Evolutionary conservation across 1,140 invertebrate species (phyloP).

Genomic region (Temnothorax nylanderi): DNA sequence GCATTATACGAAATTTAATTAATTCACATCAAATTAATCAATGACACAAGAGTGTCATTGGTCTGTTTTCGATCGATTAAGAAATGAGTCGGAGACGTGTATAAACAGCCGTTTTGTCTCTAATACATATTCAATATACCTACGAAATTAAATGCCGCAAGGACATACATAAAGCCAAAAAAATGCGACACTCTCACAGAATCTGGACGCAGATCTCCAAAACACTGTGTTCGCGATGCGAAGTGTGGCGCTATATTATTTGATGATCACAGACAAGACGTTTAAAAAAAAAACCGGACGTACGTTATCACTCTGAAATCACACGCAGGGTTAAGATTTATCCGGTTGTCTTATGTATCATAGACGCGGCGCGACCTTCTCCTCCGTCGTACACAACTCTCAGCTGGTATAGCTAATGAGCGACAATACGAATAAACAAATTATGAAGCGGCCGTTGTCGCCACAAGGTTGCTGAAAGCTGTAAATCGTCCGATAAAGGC

Average conservation of each 20-base stretch:
- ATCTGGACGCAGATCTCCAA: neutral
- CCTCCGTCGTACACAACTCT: slow-evolving; percentile 20
- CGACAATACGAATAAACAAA: slow-evolving; percentile 64
- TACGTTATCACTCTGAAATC: slow-evolving; percentile 24
- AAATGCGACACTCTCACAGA: neutral
- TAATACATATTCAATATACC: slow-evolving; percentile 8
- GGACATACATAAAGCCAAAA: neutral
- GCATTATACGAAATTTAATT: neutral
- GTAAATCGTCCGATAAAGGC: slow-evolving; percentile 68
- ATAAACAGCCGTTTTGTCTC: neutral
- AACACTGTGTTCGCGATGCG: neutral
- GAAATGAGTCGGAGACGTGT: slow-evolving; percentile 13
- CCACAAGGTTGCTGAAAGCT: slow-evolving; percentile 64
- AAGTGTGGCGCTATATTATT: neutral
- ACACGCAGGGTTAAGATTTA: neutral
- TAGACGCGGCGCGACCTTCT: neutral
- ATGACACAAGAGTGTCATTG: neutral
- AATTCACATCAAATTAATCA: slow-evolving; percentile 35
- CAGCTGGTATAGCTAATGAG: slow-evolving; percentile 39
- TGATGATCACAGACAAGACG: neutral
- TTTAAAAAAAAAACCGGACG: neutral
- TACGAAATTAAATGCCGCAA: neutral
- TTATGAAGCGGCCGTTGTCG: slow-evolving; percentile 50
- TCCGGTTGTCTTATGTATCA: slow-evolving; percentile 12
- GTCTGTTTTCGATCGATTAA: slow-evolving; percentile 22